A percentile compares a stretch with the other conserved stretches of the same genome.
phyloP scores from a whole-genome alignment of 1,140 invertebrate species.

The Coenobita brevimanus region DNA sequence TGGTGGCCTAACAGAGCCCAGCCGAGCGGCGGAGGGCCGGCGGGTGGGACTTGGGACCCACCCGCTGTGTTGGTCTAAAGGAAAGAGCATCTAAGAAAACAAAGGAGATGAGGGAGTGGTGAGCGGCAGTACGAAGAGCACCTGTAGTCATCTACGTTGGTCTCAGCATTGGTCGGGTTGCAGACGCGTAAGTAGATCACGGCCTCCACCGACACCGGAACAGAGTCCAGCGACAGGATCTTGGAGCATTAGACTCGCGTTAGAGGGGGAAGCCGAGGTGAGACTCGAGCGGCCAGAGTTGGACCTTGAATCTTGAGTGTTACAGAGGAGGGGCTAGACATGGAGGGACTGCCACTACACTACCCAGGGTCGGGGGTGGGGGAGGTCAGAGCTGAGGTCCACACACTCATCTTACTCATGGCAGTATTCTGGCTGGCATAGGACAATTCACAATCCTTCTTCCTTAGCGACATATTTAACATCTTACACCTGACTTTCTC shows the following conservation, averaged over 20 bases:
- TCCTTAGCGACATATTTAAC: no score
- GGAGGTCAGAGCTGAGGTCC: no score
- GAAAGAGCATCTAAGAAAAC: constrained; percentile 50
- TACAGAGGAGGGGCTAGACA: no score
- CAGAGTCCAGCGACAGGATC: constrained; percentile 78
- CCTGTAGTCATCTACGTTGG: constrained; percentile 71
- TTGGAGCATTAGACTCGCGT: constrained; percentile 69
- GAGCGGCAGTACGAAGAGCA: constrained; percentile 21
- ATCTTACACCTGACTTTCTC: no score
- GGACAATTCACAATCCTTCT: no score
- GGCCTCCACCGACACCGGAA: constrained; percentile 79
- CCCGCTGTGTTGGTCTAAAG: constrained; percentile 36
- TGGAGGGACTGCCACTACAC: no score
- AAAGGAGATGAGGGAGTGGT: constrained; percentile 14
- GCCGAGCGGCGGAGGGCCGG: constrained; percentile 9
- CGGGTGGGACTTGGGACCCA: constrained; percentile 6
- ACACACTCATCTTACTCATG: no score
- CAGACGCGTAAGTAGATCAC: constrained; percentile 77
- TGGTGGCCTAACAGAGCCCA: constrained; percentile 26
- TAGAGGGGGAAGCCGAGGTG: constrained; percentile 11
- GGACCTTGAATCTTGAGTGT: no score
- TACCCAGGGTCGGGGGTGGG: no score
- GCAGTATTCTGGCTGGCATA: no score
- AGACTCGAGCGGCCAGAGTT: no score
- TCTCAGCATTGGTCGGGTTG: constrained; percentile 75